Conservation (phyloP, 2,888 invertebrate genomes). For the Stomorhina lunata region DNA sequence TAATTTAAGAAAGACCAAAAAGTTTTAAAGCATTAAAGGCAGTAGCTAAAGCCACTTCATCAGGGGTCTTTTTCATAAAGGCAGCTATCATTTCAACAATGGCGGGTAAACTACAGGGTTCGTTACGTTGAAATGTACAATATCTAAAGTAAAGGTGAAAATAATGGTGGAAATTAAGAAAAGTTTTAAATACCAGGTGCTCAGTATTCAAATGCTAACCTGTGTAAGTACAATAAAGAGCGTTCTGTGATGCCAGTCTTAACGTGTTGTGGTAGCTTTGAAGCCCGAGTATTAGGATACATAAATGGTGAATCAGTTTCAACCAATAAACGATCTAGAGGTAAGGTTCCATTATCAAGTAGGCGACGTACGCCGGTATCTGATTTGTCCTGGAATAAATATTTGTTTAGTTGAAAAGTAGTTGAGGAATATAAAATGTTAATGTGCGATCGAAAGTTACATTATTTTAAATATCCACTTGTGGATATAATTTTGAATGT, state of each 20-base stretch:
- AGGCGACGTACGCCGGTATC: conserved; percentile 93
- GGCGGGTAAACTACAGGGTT: conserved; percentile 95
- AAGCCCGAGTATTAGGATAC: conserved; percentile 96
- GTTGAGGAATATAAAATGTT: background rate
- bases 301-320: conserved; percentile 98
- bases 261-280: conserved; percentile 92
- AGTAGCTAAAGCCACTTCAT: conserved; percentile 93
- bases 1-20: conserved; percentile 88
- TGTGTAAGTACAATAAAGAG: conserved; percentile 81
- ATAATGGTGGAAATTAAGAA: background rate
- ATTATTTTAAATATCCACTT: too few relatives aligned
- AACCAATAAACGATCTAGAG: conserved; percentile 91
- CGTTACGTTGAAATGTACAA: conserved; percentile 97
- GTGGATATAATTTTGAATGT: too few relatives aligned
- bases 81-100: conserved; percentile 97
- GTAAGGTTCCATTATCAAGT: conserved; percentile 89
- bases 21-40: conserved; percentile 95
- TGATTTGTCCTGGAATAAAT: conserved; percentile 87
- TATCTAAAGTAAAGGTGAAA: conserved; percentile 81
- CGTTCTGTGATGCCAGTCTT: conserved; percentile 93
- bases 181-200: background rate
- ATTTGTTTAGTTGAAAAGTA: background rate
- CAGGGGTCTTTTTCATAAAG: conserved; percentile 91
- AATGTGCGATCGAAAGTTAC: background rate
- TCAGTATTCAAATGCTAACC: conserved; percentile 69